Evolutionary conservation across 2,888 invertebrate species (phyloP).

Genomic region (Cerceris ruficornis): DNA sequence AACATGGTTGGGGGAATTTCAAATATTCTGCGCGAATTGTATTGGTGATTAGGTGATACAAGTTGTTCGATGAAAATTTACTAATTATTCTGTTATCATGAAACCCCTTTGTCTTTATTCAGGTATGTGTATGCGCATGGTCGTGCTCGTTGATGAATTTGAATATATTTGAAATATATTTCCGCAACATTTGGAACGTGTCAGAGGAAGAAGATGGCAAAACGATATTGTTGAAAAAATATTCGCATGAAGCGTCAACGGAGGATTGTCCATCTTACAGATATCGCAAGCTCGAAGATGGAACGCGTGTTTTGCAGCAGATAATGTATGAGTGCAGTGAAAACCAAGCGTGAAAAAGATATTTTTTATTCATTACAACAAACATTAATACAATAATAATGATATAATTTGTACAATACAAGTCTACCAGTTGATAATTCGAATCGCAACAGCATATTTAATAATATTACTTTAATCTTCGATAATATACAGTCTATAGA

Average conservation of each 20-base stretch:
- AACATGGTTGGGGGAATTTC: too few relatives aligned
- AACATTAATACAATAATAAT: neutral
- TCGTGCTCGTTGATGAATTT: slow-evolving; percentile 28
- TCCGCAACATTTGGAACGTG: slow-evolving; percentile 59
- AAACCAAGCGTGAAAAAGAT: neutral
- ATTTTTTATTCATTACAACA: neutral
- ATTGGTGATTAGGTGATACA: neutral
- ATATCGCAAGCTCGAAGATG: slow-evolving; percentile 67
- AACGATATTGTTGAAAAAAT: slow-evolving; percentile 47
- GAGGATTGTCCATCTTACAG: slow-evolving; percentile 44
- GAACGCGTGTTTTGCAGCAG: slow-evolving; percentile 63
- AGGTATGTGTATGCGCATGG: slow-evolving; percentile 60
- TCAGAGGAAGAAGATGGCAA: slow-evolving; percentile 39
- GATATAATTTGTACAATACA: neutral
- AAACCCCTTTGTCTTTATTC: neutral
- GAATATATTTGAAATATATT: slow-evolving; percentile 50
- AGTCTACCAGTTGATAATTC: too few relatives aligned
- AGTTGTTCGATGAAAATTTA: neutral
- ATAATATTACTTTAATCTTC: neutral
- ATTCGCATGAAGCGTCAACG: neutral
- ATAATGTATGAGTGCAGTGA: slow-evolving; percentile 40
- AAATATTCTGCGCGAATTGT: too few relatives aligned
- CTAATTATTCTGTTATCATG: neutral
- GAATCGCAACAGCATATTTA: neutral
- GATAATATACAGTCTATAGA: neutral